Evolutionary conservation across 2,113 vertebrate genomes (phyloP), one percentile per base, ranked within the genome.

Genomic region (Isurus oxyrinchus): DNA sequence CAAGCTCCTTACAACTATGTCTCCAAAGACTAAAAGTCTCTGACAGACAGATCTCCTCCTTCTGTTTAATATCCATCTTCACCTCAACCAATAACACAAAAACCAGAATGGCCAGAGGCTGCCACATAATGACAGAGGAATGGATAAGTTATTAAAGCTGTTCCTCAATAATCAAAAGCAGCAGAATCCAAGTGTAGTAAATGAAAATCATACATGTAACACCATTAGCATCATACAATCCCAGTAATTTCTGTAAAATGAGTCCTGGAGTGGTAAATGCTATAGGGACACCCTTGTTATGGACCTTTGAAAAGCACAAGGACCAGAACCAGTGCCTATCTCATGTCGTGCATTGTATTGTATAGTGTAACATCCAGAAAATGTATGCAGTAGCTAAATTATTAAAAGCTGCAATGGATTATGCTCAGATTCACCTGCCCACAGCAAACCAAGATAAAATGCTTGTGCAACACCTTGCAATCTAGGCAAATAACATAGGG

Each of bases 41-140:
- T 63, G 59, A 63, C 90, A 63, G 59, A 66, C 90, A 63, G 59
- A 94, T 66, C 90, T 94, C n/a, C 90, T 63, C 59, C 90, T n/a
- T 94, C 90, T 63, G 59, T 63, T 63, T 35, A 94, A 94, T 94
- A 94, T 94, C 90, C n/a, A 94, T 40, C 59, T 63, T 94, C 57
- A 94, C 59, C 66, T 63, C 88, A 63, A 61, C 59, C 19, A n/a
- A 10, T 59, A 63, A 63, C 59, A 63, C 90, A 94, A 61, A 61
- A 61, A 93, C 27, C 31, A 61, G 90, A 63, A 63, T 94, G 59
- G 35, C 90, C 59, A 94, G 90, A 63, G 59, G 90, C 90, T 63
- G 23, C 59, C 40, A 44, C 31, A 63, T 40, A 94, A 63, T 94
- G 57, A 93, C 31, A 63, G 16, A 94, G 90, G 55, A 61, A 59